Conservation (phyloP, 2,797 vertebrate genomes). For the Melanotaenia maccullochi region DNA sequence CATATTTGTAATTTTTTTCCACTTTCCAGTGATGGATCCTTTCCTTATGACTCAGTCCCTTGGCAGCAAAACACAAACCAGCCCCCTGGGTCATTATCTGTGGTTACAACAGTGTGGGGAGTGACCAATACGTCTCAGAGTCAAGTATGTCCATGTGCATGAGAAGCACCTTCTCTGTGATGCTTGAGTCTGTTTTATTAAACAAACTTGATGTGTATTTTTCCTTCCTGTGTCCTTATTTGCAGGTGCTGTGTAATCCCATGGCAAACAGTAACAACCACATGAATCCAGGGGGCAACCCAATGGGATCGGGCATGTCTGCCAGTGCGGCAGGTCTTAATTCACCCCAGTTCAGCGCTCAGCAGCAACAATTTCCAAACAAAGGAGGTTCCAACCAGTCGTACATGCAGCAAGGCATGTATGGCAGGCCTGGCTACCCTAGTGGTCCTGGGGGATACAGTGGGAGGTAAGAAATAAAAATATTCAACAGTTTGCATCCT, state of each 20-base stretch:
- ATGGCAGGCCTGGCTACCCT: constrained; percentile 93
- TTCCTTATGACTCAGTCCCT: constrained; percentile 97
- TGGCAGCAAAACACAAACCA: constrained; percentile 99
- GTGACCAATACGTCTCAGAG: constrained; percentile 99
- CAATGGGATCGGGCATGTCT: constrained; percentile 94
- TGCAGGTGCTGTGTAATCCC: constrained; percentile 95
- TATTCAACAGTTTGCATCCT: background rate
- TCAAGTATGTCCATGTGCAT: constrained; percentile 86
- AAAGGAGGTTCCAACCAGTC: constrained; percentile 94
- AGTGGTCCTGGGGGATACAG: constrained; percentile 93
- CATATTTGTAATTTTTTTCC: constrained; percentile 67
- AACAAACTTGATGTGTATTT: constrained; percentile 8
- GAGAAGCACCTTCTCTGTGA: constrained; percentile 3
- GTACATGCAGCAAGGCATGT: constrained; percentile 97
- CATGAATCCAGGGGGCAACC: constrained; percentile 96
- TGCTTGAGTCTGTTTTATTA: background rate
- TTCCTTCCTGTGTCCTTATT: constrained; percentile 19
- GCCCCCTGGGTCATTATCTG: constrained; percentile 96
- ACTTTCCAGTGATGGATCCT: constrained; percentile 95
- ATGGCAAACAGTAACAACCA: constrained; percentile 98
- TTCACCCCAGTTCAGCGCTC: constrained; percentile 94
- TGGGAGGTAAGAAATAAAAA: constrained; percentile 84
- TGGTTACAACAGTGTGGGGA: constrained; percentile 99
- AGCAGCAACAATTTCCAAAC: constrained; percentile 95
- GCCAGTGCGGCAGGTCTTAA: constrained; percentile 92